Percentiles rank a stretch among this genome's conserved stretches.
Conservation (phyloP, 2,888 invertebrate genomes). For the Embidobia sp. region DNA sequence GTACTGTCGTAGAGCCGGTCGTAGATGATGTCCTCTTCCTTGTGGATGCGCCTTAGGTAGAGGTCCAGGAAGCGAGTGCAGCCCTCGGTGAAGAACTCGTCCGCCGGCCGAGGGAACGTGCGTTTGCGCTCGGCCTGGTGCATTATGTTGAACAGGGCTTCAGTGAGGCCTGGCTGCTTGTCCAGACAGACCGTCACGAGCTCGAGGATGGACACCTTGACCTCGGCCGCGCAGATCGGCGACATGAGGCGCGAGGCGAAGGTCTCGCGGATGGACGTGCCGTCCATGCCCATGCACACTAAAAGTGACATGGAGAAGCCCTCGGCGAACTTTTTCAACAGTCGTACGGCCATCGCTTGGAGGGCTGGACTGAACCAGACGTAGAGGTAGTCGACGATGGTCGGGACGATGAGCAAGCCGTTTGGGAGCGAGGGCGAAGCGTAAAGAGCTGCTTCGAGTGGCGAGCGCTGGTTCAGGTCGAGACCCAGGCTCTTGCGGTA, state of each 20-base stretch:
- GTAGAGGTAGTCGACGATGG: slow-evolving; percentile 84
- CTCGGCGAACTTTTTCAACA: slow-evolving; percentile 83
- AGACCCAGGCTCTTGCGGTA: slow-evolving; percentile 78
- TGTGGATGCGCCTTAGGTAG: slow-evolving; percentile 75
- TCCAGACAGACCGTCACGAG: slow-evolving; percentile 81
- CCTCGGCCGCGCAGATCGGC: slow-evolving; percentile 81
- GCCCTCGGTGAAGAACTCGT: slow-evolving; percentile 79
- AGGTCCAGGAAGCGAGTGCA: slow-evolving; percentile 79
- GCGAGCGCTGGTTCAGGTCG: slow-evolving; percentile 75
- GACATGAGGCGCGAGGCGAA: slow-evolving; percentile 83
- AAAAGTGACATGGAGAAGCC: slow-evolving; percentile 84
- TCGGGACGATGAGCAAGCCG: slow-evolving; percentile 82
- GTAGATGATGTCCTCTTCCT: slow-evolving; percentile 77
- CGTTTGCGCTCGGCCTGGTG: slow-evolving; percentile 78
- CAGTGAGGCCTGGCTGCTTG: slow-evolving; percentile 81
- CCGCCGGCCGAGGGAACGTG: slow-evolving; percentile 78
- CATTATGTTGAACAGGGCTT: slow-evolving; percentile 80
- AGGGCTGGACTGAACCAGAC: slow-evolving; percentile 84
- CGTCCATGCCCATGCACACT: slow-evolving; percentile 84
- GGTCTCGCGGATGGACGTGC: slow-evolving; percentile 84
- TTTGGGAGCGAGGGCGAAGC: slow-evolving; percentile 79
- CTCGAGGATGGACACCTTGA: slow-evolving; percentile 81
- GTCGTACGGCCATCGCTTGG: slow-evolving; percentile 83
- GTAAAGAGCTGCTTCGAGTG: slow-evolving; percentile 79
- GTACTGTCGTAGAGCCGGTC: slow-evolving; percentile 79